Evolutionary conservation across 2,888 invertebrate species (phyloP), one percentile per base, ranked within the genome.

Genomic region (Pollenia griseotomentosa): DNA sequence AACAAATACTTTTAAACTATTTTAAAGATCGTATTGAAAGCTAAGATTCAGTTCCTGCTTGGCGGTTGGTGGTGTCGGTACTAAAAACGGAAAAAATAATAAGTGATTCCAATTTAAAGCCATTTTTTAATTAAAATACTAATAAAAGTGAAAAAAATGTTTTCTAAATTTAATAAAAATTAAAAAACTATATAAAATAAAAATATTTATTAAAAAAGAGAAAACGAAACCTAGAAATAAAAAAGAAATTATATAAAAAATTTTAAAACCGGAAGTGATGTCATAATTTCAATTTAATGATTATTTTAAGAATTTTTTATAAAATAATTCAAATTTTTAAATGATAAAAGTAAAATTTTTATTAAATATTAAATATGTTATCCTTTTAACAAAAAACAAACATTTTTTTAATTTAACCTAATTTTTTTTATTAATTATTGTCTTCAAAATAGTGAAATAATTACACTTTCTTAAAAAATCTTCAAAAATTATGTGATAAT

Each of bases 11-110:
- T 74, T 71, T 7, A 61, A 77, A 74, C 33, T 84, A 78, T 68
- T 84, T 81, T 73, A 11, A 81, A 77, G 73, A 81, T 78, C 86
- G 55, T 40, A 68, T 84, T 77, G 66, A 73, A 87, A 61, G 48
- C 46, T 71, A 51, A 84, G 48, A 75, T 87, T 89, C 88, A 90
- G 90, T 90, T 89, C 89, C 88, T 87, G 89, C 88, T 88, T 83
- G 88, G 86, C 89, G 77, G 84, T 77, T 88, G 89, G 83, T 88
- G 88, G 83, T 79, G 86, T 71, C 86, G 88, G 89, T 89, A 88
- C 71, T 74, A 80, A 88, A 83, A 82, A 85, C 85, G 87, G 86
- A 66, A 81, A 63, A 66, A 57, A 40, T 23, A 79, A 42, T 78
- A 86, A 84, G 68, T 80, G 48, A 53, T 66, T n/a, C 12, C 40